Percentiles rank a stretch among this genome's conserved stretches.
Evolutionary conservation across 2,113 vertebrate species (phyloP).

Genomic region (Bagarius yarrelli): DNA sequence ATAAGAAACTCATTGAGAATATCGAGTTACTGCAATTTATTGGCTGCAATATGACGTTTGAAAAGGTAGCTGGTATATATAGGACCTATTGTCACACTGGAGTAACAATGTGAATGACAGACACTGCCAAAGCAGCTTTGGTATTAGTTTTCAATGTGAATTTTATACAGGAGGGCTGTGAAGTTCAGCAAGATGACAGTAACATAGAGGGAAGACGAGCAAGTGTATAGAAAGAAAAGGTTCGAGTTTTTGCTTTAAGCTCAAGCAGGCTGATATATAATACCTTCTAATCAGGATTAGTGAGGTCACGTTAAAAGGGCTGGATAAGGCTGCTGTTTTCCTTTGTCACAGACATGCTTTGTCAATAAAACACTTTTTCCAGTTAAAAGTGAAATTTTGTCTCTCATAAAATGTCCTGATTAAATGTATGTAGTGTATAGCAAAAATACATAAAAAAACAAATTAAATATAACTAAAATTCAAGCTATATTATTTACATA

Average conservation of each 20-base stretch:
- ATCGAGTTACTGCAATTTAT: too few relatives aligned
- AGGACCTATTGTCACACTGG: conserved; percentile 15
- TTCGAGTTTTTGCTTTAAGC: conserved; percentile 33
- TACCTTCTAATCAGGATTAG: conserved; percentile 53
- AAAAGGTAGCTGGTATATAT: conserved; percentile 12
- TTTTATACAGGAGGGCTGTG: conserved; percentile 5
- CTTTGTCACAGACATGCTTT: conserved; percentile 18
- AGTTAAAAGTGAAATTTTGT: background rate
- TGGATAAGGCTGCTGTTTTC: conserved; percentile 45
- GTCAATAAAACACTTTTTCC: conserved; percentile 17
- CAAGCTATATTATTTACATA: too few relatives aligned
- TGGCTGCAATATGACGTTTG: background rate
- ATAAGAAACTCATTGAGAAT: too few relatives aligned
- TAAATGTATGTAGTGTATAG: background rate
- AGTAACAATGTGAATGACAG: conserved; percentile 7
- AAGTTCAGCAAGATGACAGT: background rate
- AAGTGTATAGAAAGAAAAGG: background rate
- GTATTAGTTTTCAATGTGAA: background rate
- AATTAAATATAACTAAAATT: too few relatives aligned
- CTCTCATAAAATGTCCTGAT: background rate
- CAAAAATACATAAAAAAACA: background rate
- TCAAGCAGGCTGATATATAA: conserved; percentile 33
- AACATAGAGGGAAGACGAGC: background rate
- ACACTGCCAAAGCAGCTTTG: conserved; percentile 41
- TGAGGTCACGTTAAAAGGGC: conserved; percentile 34